Evolutionary conservation across 2,797 vertebrate genomes (phyloP), one percentile per base, ranked within the genome.

Genomic region (Pipistrellus pygmaeus): DNA sequence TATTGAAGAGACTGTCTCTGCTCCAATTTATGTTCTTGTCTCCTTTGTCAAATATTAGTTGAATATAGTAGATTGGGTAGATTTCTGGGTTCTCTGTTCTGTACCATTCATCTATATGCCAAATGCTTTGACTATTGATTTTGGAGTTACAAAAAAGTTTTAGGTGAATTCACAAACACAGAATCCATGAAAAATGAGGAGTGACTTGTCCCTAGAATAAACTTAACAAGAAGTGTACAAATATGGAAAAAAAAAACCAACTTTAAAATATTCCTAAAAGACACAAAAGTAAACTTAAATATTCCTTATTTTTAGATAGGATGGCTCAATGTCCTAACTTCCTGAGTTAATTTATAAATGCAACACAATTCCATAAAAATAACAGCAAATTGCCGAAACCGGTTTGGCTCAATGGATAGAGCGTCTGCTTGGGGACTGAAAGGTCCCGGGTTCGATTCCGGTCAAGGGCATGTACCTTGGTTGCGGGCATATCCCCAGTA

Each of bases 161-260:
- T 73, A 71, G 30, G 55, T 85, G 23, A 85, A 38, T 73, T 77
- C 88, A 66, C 7, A 73, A 48, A 55, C 41, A 48, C 3, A 27
- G 13, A 73, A 68, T 53, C 66, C 75, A n/a, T 38, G 32, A 51
- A 55, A 80, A 68, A n/a, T 68, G n/a, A 64, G 32, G 10, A 82
- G 41, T 27, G 38, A 53, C 53, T 21, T 53, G 53, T 21, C 53
- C 53, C 3, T 83, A 38, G 77, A 87, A 64, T 89, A 92, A 89
- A 77, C n/a, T 82, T 66, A 25, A 83, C 17, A 90, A 71, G 38
- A 89, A 89, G 57, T 90, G 18, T 53, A 10, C 35, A 83, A 80
- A 35, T 38, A 55, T 66, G 18, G 18, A 73, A 15, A 46, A 82
- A 53, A 53, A 3, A 30, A 41, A 6, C 38, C n/a, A n/a, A n/a